A percentile compares a stretch with the other conserved stretches of the same genome.
Conservation (phyloP, 2,888 invertebrate species). For the Bruchidius siliquastri region DNA sequence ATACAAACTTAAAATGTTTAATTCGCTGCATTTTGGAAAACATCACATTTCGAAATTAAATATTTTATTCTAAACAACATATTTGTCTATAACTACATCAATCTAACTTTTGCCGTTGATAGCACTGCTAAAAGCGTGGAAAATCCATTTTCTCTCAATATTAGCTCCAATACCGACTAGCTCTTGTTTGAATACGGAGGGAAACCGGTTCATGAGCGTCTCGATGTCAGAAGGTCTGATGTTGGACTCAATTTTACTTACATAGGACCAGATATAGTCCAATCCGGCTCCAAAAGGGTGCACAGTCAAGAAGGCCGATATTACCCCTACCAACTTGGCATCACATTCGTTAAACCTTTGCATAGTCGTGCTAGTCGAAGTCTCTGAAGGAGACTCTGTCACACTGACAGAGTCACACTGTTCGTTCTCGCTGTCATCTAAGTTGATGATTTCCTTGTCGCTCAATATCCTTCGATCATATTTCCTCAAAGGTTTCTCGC, state of each 20-base stretch:
- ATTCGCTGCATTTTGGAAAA: background rate
- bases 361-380: background rate
- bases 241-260: conserved; percentile 72
- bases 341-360: conserved; percentile 50
- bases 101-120: background rate
- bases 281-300: conserved; percentile 90
- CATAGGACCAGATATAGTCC: conserved; percentile 86
- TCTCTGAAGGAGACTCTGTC: conserved; percentile 36
- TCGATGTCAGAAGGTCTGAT: conserved; percentile 73
- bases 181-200: conserved; percentile 74
- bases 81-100: background rate
- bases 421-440: conserved; percentile 47
- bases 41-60: background rate
- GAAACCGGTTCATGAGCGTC: conserved; percentile 70
- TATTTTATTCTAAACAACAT: background rate
- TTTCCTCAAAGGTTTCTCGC: conserved; percentile 7
- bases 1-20: background rate
- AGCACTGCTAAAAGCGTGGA: conserved; percentile 61
- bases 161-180: conserved; percentile 79
- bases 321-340: conserved; percentile 77
- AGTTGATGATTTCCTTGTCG: conserved; percentile 49
- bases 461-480: conserved; percentile 14
- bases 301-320: conserved; percentile 85
- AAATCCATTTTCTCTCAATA: conserved; percentile 83
- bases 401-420: conserved; percentile 34